Base-by-base conservation (phyloP, 2,797 vertebrate genomes). In the Jordanella pulchra region DNA sequence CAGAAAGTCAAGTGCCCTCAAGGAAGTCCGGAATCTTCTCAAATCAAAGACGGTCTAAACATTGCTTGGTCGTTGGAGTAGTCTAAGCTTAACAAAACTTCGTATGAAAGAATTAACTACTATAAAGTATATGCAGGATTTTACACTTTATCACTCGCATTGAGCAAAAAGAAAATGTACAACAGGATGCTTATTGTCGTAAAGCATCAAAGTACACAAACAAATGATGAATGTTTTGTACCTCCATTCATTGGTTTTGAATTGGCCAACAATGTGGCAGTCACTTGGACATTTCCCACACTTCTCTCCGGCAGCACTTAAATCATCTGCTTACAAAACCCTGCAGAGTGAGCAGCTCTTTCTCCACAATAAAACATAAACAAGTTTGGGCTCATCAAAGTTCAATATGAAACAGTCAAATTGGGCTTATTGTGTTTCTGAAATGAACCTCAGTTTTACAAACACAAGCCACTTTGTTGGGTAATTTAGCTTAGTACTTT, bases 1-100 rank as follows among this genome's bases (percentile, higher is more conserved):
- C 75, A 80, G 39, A 78, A 85, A 89, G 80, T 90, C 85, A 90
- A 89, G 86, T 67, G 69, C 75, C 55, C 82, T 83, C 21, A 25
- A 83, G 79, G 76, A 83, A 87, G 80, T 83, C 78, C 70, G 45
- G 56, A 53, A 76, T 69, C 65, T 77, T 79, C 87, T 77, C 71
- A 68, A 45, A 55, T 75, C 25, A 69, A 65, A 25, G 60, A 66
- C 48, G 32, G 45, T 61, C 18, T 30, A 48, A 69, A 70, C 53
- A 50, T 74, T 12, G 17, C 2, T 18, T 18, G 39, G 63, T 75
- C 77, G 69, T 32, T 44, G 27, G 69, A 75, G 27, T 27, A 77
- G 60, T 69, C 55, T 48, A 76, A 78, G 45, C 44, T n/a, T 51
- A 67, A 51, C 23, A 5, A 35, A 9, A n/a, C 65, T 51, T 53